Evolutionary conservation across 35 echinoderm and acorn worm species (phyloP).

Genomic region (Ophioderma brevispina): DNA sequence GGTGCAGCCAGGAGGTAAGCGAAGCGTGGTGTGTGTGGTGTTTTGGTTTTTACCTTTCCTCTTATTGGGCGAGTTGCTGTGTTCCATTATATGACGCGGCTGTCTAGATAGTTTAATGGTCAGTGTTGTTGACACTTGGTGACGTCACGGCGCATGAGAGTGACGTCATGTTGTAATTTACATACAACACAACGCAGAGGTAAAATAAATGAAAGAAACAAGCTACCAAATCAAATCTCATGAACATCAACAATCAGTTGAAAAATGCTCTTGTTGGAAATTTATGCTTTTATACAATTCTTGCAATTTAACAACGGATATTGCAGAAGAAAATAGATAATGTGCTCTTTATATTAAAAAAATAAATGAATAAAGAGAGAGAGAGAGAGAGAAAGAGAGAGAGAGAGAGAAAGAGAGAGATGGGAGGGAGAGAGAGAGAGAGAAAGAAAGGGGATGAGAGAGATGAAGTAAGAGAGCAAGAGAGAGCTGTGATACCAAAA

Average conservation of each 20-base stretch:
- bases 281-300: no score
- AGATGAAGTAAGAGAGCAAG: no score
- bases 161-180: neutral
- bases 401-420: neutral
- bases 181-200: neutral
- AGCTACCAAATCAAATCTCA: neutral
- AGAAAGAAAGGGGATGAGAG: no score
- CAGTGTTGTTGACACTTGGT: neutral
- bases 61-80: neutral
- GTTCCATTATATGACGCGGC: neutral
- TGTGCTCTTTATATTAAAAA: no score
- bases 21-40: neutral
- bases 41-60: neutral
- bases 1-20: no score
- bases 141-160: neutral
- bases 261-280: no score
- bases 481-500: neutral
- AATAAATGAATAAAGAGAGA: no score
- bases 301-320: no score
- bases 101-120: neutral
- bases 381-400: neutral
- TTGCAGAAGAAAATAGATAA: no score
- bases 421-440: neutral
- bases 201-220: neutral
- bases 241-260: no score